Conservation (phyloP, 1,140 invertebrate genomes). For the Phenacoccus solenopsis region DNA sequence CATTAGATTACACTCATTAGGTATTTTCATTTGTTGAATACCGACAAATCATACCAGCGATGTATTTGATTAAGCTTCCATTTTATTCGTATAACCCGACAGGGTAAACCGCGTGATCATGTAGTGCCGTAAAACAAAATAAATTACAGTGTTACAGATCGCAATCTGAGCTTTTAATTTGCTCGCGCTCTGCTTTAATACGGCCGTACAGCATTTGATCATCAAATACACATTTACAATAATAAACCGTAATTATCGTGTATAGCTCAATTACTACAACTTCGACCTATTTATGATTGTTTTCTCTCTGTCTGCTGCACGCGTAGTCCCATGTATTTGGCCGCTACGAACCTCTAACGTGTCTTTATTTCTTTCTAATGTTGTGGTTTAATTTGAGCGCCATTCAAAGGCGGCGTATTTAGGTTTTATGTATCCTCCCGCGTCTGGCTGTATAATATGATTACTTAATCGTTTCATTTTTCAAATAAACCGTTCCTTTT, state of each 20-base stretch:
- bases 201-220: neutral
- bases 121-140: neutral
- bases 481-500: neutral
- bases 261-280: neutral
- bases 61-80: neutral
- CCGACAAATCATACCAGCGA: neutral
- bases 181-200: neutral
- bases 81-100: neutral
- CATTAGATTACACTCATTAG: neutral
- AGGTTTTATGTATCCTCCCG: too few relatives aligned
- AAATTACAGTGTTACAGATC: neutral
- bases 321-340: too few relatives aligned
- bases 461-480: neutral
- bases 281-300: neutral
- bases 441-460: neutral
- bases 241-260: neutral
- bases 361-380: neutral
- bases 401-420: too few relatives aligned
- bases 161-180: neutral
- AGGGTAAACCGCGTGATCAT: neutral
- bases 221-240: slow-evolving; percentile 3
- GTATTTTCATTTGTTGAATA: neutral
- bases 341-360: too few relatives aligned
- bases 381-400: neutral
- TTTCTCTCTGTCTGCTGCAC: neutral